A percentile compares a stretch with the other conserved stretches of the same genome.
Evolutionary conservation across 23 tunicate species (phyloP).

Genomic region (Ciona savignyi): DNA sequence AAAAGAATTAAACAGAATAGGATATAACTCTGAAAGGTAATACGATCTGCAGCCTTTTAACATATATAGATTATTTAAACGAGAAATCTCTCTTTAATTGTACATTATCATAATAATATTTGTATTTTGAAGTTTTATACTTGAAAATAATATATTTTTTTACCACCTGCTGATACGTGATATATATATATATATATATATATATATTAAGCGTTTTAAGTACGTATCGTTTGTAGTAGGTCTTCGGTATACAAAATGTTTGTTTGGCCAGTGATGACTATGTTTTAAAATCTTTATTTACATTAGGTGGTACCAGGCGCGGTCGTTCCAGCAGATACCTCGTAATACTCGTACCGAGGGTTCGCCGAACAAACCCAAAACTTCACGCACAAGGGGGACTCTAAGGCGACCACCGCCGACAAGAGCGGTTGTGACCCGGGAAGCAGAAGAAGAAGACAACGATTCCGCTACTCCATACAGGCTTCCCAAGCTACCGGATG

Average conservation of each 20-base stretch:
- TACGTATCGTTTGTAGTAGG: too few species aligned
- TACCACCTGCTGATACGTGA: too few species aligned
- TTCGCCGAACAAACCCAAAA: conserved; percentile 43
- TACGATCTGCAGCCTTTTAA: background rate
- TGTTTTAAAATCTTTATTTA: too few species aligned
- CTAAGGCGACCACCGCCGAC: conserved; percentile 22
- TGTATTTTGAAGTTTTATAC: too few species aligned
- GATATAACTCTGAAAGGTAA: background rate
- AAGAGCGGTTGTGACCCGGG: conserved; percentile 2
- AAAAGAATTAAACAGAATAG: background rate
- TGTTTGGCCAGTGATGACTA: too few species aligned
- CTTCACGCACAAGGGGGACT: conserved; percentile 15
- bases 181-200: too few species aligned
- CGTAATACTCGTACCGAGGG: conserved; percentile 71
- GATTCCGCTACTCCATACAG: conserved; percentile 63
- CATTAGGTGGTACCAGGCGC: conserved; percentile 78
- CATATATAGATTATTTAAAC: too few species aligned
- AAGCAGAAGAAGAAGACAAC: conserved; percentile 7
- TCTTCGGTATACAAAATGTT: too few species aligned
- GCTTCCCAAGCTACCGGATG: conserved; percentile 49
- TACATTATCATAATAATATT: too few species aligned
- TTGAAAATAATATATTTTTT: too few species aligned
- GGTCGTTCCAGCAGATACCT: conserved; percentile 56
- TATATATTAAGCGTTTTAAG: too few species aligned
- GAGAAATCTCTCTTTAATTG: too few species aligned